phyloP scores from a whole-genome alignment of 2,888 invertebrate species.

The Tholera decimalis region DNA sequence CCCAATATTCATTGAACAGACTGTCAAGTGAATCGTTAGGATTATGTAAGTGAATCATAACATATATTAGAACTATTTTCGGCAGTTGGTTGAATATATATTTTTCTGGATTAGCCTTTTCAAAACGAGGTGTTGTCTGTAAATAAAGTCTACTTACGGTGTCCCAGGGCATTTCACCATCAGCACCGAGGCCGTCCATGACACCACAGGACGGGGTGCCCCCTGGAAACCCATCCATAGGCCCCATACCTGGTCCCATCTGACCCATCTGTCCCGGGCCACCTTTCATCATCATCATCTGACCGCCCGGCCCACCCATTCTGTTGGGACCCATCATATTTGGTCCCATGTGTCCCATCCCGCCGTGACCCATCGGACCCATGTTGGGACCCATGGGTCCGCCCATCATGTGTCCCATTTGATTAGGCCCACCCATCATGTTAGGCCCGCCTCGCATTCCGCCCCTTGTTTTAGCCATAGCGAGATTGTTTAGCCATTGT shows the following conservation, averaged over 20 bases:
- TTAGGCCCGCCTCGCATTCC: conserved; percentile 91
- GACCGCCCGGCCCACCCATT: conserved; percentile 86
- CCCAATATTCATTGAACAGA: background rate
- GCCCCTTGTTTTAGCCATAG: conserved; percentile 94
- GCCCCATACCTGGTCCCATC: conserved; percentile 87
- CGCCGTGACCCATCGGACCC: conserved; percentile 87
- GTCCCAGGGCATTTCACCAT: conserved; percentile 92
- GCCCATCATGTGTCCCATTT: conserved; percentile 90
- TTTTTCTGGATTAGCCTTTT: background rate
- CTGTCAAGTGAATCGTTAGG: background rate
- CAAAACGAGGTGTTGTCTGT: background rate
- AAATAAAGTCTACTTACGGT: conserved; percentile 81
- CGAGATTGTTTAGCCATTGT: conserved; percentile 95
- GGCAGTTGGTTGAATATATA: background rate
- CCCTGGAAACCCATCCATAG: conserved; percentile 91
- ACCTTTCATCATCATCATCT: conserved; percentile 91
- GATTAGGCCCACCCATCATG: conserved; percentile 90
- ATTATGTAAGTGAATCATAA: background rate
- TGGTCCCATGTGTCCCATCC: conserved; percentile 89
- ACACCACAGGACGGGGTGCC: conserved; percentile 92
- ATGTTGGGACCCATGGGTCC: conserved; percentile 89
- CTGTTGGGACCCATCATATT: conserved; percentile 89
- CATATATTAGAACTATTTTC: background rate
- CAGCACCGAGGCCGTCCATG: conserved; percentile 92
- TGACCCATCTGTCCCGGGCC: conserved; percentile 87